Conservation (phyloP, 2,113 vertebrate species). For the Scatophagus argus region DNA sequence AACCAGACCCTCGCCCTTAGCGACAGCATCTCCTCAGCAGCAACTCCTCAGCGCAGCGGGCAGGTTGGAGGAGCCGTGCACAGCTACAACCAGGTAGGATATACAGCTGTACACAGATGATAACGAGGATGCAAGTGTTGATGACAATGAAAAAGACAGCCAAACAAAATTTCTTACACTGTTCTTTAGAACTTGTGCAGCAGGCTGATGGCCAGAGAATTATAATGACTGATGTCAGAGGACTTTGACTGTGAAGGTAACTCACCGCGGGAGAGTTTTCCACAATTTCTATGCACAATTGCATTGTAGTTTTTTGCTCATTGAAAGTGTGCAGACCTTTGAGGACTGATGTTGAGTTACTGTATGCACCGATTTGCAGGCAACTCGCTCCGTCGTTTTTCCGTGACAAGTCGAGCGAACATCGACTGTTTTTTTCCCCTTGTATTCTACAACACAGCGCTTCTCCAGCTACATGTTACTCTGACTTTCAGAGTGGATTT, state of each 20-base stretch:
- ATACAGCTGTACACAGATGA: conserved; percentile 2
- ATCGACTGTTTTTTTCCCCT: neutral
- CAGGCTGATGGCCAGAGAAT: neutral
- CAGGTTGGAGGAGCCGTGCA: conserved; percentile 92
- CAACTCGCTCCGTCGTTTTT: neutral
- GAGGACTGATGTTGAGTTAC: neutral
- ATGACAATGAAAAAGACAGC: neutral
- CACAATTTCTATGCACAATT: neutral
- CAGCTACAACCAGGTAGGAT: conserved; percentile 97
- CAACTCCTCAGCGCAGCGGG: conserved; percentile 86
- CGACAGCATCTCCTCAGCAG: conserved; percentile 87
- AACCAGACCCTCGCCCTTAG: conserved; percentile 97
- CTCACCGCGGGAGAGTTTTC: conserved; percentile 14
- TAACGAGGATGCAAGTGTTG: conserved; percentile 5
- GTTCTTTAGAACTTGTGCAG: neutral
- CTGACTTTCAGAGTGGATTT: conserved; percentile 8
- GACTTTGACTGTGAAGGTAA: neutral
- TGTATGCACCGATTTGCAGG: neutral
- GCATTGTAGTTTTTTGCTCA: neutral
- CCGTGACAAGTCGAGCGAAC: conserved; percentile 7
- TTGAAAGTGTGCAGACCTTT: neutral
- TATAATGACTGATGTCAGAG: neutral
- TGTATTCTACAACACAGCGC: neutral
- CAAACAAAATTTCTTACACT: neutral
- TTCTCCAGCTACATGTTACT: conserved; percentile 6